Evolutionary conservation across 2,888 invertebrate species (phyloP), one percentile per base, ranked within the genome.

Genomic region (Eupithecia subfuscata): DNA sequence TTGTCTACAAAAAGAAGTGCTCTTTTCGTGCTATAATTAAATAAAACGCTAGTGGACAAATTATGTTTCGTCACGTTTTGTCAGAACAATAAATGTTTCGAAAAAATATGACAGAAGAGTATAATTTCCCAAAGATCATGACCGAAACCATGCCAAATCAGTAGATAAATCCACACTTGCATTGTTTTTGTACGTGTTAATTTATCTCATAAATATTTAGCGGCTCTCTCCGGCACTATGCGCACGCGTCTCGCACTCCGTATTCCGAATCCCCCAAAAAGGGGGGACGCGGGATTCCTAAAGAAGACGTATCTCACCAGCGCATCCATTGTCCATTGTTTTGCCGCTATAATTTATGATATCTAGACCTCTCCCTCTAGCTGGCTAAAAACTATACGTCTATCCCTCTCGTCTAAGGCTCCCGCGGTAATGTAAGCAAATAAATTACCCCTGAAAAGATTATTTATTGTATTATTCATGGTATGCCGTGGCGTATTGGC

Each of bases 391-490:
- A 69, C 69, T 81, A 80, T 78, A 68, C n/a, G 67, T 48, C 82
- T 77, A 69, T 90, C 91, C 83, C 89, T 69, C 82, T 91, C 87
- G 75, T 85, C 69, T 88, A 83, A 87, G 88, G 93, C 92, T 94
- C 92, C 93, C 92, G 93, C 92, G 88, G 89, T 93, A 91, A 92
- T 90, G 89, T 90, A 86, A 87, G 85, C 91, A 91, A 92, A 95
- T 94, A 94, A 95, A 94, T 94, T 91, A 92, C 86, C 88, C 88
- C 91, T 88, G 90, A 91, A 92, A 92, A 93, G 91, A 94, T 94
- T 93, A 94, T 94, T 94, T 95, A 94, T 95, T 92, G 91, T 92
- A 93, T 94, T 94, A 95, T 94, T 94, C 94, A 94, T 92, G 89
- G 91, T 88, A 86, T 87, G 85, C 87, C 87, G 94, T 93, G 92